Percentiles rank a stretch among this genome's conserved stretches.
These are phyloP conservation scores for Xiphydria camelus DNA, from an alignment of 2,888 invertebrate genomes.

Conservation along the genomic window DNA sequence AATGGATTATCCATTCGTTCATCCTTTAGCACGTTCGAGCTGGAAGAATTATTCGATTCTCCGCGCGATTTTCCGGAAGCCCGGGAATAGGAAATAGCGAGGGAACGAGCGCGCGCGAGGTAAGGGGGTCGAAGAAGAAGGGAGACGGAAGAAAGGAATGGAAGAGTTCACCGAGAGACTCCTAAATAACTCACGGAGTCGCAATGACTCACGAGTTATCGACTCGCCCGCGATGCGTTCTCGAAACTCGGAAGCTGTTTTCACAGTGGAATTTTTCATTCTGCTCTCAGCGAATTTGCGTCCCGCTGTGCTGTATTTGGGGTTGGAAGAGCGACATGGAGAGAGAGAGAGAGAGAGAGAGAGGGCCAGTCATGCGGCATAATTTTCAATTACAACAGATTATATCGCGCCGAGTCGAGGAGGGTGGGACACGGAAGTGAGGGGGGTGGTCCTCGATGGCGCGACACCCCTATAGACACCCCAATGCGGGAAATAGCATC, in stretches of 20 bases:
- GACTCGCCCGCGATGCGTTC: neutral
- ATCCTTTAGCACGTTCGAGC: too few species aligned
- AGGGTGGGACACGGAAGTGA: neutral
- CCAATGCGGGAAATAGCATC: slow-evolving; percentile 7
- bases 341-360: neutral
- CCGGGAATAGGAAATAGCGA: too few species aligned
- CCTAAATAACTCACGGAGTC: neutral
- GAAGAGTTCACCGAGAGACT: neutral
- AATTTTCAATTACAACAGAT: slow-evolving; percentile 49
- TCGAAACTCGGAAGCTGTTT: neutral
- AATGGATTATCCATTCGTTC: too few species aligned
- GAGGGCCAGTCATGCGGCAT: slow-evolving; percentile 38
- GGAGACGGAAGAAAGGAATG: neutral
- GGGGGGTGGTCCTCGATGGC: slow-evolving; percentile 1
- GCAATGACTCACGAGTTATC: neutral
- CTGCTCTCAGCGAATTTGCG: too few species aligned
- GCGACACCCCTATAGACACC: slow-evolving; percentile 10
- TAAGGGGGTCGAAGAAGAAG: neutral
- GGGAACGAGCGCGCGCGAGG: too few species aligned
- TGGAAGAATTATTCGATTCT: too few species aligned
- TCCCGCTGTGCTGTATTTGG: too few species aligned
- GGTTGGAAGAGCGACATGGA: too few species aligned
- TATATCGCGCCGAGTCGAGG: slow-evolving; percentile 31
- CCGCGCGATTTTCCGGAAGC: too few species aligned
- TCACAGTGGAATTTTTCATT: neutral